Conservation (phyloP, 2,113 vertebrate genomes). For the Neodontobutis hainanensis region DNA sequence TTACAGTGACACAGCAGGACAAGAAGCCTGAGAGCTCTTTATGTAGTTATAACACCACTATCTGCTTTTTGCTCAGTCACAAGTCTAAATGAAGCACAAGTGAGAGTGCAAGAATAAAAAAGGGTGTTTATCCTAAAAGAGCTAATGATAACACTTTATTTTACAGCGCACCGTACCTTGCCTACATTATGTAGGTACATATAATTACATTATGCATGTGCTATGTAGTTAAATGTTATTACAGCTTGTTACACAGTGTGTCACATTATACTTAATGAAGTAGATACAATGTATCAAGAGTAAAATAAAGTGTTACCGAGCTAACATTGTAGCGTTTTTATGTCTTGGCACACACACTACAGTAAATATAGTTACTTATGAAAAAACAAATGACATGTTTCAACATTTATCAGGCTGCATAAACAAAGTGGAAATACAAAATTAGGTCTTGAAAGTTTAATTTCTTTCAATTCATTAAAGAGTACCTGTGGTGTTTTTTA, state of each 20-base stretch:
- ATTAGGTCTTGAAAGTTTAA: background rate
- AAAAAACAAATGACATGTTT: background rate
- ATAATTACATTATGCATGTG: no score
- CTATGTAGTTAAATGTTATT: no score
- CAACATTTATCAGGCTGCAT: background rate
- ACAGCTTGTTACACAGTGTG: no score
- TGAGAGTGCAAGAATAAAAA: constrained; percentile 66
- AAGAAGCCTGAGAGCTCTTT: constrained; percentile 40
- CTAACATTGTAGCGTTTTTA: no score
- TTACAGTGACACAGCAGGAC: constrained; percentile 41
- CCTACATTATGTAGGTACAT: no score
- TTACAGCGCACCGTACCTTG: no score
- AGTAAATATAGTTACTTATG: background rate
- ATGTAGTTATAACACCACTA: constrained; percentile 48
- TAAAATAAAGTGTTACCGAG: no score
- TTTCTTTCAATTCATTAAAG: background rate
- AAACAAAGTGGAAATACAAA: background rate
- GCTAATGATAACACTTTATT: background rate
- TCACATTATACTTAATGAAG: no score
- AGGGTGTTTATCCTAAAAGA: constrained; percentile 47
- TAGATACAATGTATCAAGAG: no score
- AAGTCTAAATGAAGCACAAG: constrained; percentile 58
- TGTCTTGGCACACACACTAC: background rate
- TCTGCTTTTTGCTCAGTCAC: constrained; percentile 47
- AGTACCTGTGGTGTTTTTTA: background rate